These are phyloP conservation scores for Alca torda DNA, from an alignment of 2,797 vertebrate species.

Conservation along the genomic window DNA sequence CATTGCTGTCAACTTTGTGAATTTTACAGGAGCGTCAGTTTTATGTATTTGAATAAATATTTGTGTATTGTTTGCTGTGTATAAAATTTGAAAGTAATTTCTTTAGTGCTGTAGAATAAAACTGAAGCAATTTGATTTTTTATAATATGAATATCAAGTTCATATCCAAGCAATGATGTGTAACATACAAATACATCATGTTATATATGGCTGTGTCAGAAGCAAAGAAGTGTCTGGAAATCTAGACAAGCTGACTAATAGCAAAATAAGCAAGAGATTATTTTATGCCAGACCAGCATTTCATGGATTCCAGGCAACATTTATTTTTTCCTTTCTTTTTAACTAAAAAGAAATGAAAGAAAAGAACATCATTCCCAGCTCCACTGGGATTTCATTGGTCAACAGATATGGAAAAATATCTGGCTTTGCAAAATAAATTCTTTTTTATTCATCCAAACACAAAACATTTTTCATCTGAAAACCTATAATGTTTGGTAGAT, in stretches of 20 bases:
- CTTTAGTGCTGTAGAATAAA: not conserved
- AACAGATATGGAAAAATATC: not conserved
- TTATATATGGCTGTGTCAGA: not conserved
- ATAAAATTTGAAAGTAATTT: not conserved
- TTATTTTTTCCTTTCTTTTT: not conserved
- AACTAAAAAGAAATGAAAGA: not conserved
- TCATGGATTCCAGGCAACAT: not conserved
- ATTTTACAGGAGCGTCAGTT: not conserved
- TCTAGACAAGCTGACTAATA: not conserved
- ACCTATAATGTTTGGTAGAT: not conserved
- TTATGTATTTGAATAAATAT: not conserved
- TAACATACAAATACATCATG: not conserved
- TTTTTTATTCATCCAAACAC: not conserved
- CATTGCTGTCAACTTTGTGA: not conserved
- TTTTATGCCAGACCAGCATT: not conserved
- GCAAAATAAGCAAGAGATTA: not conserved
- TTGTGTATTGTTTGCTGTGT: not conserved
- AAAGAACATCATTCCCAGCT: not conserved
- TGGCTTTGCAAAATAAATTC: not conserved
- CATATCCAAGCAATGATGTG: not conserved
- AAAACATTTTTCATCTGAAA: not conserved
- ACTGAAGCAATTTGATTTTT: not conserved
- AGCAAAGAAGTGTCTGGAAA: not conserved
- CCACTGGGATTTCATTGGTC: rapidly evolving
- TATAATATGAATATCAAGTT: not conserved